Percentiles rank a stretch among this genome's conserved stretches.
These are phyloP conservation scores for Drosophila equinoxialis DNA, from an alignment of 1,140 invertebrate species.

Conservation along the genomic window DNA sequence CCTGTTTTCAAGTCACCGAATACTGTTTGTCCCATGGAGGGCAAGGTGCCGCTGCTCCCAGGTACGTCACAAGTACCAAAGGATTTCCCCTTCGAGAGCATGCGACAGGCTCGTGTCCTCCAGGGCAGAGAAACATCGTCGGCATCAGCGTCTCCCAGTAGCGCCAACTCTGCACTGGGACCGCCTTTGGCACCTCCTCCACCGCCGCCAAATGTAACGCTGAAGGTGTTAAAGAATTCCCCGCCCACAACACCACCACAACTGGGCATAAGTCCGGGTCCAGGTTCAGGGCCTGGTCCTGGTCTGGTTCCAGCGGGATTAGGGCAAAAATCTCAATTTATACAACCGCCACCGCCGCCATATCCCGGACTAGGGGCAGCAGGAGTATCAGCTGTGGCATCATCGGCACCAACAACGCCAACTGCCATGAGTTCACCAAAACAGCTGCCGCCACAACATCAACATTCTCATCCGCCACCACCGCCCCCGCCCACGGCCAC, in stretches of 20 bases:
- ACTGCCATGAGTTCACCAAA: conserved; percentile 40
- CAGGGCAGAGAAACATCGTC: conserved; percentile 83
- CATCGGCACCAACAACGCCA: conserved; percentile 28
- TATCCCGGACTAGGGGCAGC: conserved; percentile 82
- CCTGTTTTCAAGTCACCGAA: conserved; percentile 90
- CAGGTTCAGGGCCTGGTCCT: conserved; percentile 21
- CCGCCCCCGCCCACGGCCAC: conserved; percentile 83
- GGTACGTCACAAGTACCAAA: conserved; percentile 63
- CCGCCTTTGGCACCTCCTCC: conserved; percentile 43
- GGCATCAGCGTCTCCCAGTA: background rate
- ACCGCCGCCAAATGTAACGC: conserved; percentile 72
- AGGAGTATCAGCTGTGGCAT: background rate
- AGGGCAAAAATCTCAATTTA: conserved; percentile 75
- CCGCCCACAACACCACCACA: conserved; percentile 33
- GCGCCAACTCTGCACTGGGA: conserved; percentile 35
- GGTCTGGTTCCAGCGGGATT: conserved; percentile 19
- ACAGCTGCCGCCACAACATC: conserved; percentile 43
- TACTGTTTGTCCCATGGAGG: conserved; percentile 91
- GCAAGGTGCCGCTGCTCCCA: conserved; percentile 85
- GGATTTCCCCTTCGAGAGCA: conserved; percentile 93
- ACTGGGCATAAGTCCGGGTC: background rate
- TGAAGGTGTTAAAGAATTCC: conserved; percentile 71
- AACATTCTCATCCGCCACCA: conserved; percentile 38
- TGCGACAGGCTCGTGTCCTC: conserved; percentile 91
- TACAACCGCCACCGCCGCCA: conserved; percentile 83